Evolutionary conservation across 1,140 invertebrate species (phyloP).

Genomic region (Lerema accius): DNA sequence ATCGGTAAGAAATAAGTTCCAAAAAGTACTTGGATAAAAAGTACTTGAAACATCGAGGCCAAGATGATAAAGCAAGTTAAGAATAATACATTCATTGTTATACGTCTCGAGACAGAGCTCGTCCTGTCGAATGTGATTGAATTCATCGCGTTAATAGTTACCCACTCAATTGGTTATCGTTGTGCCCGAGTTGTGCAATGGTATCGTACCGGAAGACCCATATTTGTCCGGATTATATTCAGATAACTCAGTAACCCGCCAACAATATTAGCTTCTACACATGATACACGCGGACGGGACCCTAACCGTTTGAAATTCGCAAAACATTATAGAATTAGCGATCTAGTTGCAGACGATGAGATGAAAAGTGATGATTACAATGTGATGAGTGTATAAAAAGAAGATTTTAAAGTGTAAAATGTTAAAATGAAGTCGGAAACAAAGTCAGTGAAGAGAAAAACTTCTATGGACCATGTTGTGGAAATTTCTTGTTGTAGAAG

Average conservation of each 20-base stretch:
- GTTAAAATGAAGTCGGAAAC: conserved; percentile 46
- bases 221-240: conserved; percentile 66
- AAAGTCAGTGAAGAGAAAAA: conserved; percentile 47
- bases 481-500: conserved; percentile 49
- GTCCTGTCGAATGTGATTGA: conserved; percentile 66
- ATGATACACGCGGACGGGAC: not conserved
- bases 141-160: conserved; percentile 52
- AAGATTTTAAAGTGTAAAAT: conserved; percentile 36
- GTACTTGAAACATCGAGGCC: too few relatives aligned
- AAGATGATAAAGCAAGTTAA: too few relatives aligned
- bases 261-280: conserved; percentile 28
- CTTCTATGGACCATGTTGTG: conserved; percentile 34
- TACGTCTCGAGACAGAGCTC: conserved; percentile 16
- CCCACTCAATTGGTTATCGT: conserved; percentile 73
- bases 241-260: conserved; percentile 58
- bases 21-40: too few relatives aligned
- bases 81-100: too few relatives aligned
- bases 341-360: conserved; percentile 1
- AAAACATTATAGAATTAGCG: not conserved
- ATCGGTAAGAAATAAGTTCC: too few relatives aligned
- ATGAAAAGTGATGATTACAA: conserved; percentile 5
- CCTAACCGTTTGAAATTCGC: conserved; percentile 8
- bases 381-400: not conserved
- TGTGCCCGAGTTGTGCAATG: conserved; percentile 56
- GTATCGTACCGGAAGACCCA: conserved; percentile 68